phyloP scores from a whole-genome alignment of 1,140 invertebrate species.

The Neotoxoptera formosana region DNA sequence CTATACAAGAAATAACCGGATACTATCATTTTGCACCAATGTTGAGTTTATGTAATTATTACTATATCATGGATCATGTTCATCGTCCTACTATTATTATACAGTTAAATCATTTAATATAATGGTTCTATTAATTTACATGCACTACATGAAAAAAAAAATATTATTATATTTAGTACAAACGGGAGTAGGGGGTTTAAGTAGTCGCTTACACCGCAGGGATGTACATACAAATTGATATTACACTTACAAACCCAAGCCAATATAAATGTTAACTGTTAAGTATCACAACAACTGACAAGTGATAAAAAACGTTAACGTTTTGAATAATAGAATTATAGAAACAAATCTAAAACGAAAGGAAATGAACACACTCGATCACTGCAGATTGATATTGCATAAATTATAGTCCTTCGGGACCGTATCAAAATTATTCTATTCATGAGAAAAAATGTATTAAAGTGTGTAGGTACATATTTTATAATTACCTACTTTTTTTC shows the following conservation, averaged over 20 bases:
- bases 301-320: not conserved
- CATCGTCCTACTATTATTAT: not conserved
- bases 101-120: not conserved
- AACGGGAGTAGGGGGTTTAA: not conserved
- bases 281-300: not conserved
- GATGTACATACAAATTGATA: not conserved
- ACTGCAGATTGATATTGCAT: not conserved
- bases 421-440: not conserved
- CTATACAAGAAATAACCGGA: not conserved
- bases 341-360: not conserved
- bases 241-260: not conserved
- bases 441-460: not conserved
- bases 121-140: not conserved
- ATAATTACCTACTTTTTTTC: not conserved
- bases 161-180: not conserved
- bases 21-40: constrained; percentile 22
- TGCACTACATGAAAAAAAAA: not conserved
- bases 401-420: not conserved
- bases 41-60: not conserved
- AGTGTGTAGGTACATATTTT: not conserved
- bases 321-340: not conserved
- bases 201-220: not conserved
- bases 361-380: not conserved
- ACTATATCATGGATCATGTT: not conserved
- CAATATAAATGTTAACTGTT: not conserved